These are phyloP conservation scores for Drosophila koepferae DNA, from an alignment of 2,888 invertebrate species.

Conservation along the genomic window DNA sequence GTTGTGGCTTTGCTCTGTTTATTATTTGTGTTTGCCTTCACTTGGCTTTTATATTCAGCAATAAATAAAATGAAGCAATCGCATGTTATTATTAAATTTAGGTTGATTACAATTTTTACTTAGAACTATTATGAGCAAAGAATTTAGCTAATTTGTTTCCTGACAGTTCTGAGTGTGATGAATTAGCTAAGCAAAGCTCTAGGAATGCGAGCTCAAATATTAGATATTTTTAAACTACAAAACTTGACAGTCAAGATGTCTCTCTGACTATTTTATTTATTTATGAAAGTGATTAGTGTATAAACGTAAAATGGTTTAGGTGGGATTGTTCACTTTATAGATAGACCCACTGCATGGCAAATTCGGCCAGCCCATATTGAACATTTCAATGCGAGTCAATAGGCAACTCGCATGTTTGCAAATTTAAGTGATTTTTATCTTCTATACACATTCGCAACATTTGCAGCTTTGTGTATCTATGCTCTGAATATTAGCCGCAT, in stretches of 20 bases:
- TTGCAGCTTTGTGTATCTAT: constrained; percentile 9
- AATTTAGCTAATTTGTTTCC: not conserved
- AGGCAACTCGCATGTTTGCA: too few relatives aligned
- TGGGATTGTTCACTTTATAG: too few relatives aligned
- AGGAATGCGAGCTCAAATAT: too few relatives aligned
- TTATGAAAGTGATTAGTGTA: too few relatives aligned
- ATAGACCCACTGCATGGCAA: too few relatives aligned
- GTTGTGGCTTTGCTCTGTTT: constrained; percentile 19
- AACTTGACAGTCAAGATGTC: too few relatives aligned
- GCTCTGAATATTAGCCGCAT: not conserved
- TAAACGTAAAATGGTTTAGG: too few relatives aligned
- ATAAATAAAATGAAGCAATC: not conserved
- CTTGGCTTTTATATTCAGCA: not conserved
- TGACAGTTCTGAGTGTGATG: not conserved
- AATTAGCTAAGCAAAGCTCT: not conserved
- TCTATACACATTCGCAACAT: not conserved
- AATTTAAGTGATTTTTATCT: not conserved
- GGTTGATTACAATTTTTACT: not conserved
- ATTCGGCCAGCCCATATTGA: too few relatives aligned
- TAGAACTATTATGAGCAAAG: not conserved
- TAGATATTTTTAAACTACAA: too few relatives aligned
- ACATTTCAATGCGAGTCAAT: too few relatives aligned
- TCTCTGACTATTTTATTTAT: too few relatives aligned
- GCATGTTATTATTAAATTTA: not conserved
- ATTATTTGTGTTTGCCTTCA: constrained; percentile 7